Conservation (phyloP, 2,113 vertebrate species). For the Paraplagusia blochii region DNA sequence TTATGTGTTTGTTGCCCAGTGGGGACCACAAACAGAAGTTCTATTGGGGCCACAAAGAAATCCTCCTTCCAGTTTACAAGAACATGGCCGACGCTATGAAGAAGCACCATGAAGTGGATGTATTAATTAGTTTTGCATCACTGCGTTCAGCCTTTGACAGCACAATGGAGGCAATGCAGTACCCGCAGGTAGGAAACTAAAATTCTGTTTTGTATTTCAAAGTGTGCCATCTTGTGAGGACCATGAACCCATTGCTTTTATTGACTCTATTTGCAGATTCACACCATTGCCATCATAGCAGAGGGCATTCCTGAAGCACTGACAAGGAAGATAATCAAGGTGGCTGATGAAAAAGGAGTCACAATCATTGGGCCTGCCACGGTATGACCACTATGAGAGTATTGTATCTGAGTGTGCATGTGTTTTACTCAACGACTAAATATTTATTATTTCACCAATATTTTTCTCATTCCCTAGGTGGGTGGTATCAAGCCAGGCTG, state of each 20-base stretch:
- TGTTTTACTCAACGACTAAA: not conserved
- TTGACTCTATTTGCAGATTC: conserved; percentile 77
- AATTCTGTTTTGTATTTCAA: not conserved
- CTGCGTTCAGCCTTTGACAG: conserved; percentile 95
- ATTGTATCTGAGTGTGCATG: no score
- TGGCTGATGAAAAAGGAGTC: conserved; percentile 90
- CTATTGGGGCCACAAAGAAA: conserved; percentile 99
- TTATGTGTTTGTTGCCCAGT: conserved; percentile 67
- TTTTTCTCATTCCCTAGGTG: conserved; percentile 74
- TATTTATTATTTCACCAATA: not conserved
- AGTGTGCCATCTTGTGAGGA: not conserved
- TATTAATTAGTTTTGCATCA: conserved; percentile 95
- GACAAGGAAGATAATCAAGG: conserved; percentile 90
- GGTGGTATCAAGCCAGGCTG: conserved; percentile 97
- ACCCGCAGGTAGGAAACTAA: conserved; percentile 81
- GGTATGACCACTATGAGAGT: conserved; percentile 70
- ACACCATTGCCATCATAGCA: conserved; percentile 93
- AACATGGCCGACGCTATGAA: conserved; percentile 96
- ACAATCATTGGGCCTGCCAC: conserved; percentile 98
- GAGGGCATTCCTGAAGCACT: conserved; percentile 96
- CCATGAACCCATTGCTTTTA: not conserved
- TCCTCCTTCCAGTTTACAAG: conserved; percentile 94
- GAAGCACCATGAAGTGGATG: conserved; percentile 93
- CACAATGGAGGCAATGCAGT: conserved; percentile 90
- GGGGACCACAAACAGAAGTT: conserved; percentile 99